Conservation (phyloP, 1,140 invertebrate genomes). For the Amyelois transitella region DNA sequence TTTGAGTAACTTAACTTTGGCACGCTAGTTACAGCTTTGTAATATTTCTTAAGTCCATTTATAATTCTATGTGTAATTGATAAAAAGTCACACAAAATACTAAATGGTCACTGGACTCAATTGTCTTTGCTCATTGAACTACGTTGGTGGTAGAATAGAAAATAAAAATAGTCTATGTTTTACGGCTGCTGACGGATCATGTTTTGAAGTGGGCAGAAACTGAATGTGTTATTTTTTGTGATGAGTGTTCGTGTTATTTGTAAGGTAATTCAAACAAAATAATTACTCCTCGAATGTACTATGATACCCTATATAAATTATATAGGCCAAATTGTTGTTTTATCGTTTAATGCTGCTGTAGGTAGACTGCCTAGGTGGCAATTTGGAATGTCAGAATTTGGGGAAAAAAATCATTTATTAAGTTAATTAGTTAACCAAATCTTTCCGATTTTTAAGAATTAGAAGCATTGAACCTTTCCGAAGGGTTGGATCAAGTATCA, state of each 20-base stretch:
- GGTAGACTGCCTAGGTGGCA: slow-evolving; percentile 59
- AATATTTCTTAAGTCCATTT: too few relatives aligned
- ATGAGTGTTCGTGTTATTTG: slow-evolving; percentile 66
- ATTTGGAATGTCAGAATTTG: slow-evolving; percentile 54
- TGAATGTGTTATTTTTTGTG: slow-evolving; percentile 70
- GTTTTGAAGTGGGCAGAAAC: slow-evolving; percentile 66
- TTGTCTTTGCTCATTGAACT: too few relatives aligned
- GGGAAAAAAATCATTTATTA: slow-evolving; percentile 11
- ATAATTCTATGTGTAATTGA: too few relatives aligned
- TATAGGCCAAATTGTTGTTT: background rate
- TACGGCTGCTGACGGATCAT: slow-evolving; percentile 63
- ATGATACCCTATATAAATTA: background rate
- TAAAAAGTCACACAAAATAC: too few relatives aligned
- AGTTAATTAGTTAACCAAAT: background rate
- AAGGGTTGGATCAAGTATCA: background rate
- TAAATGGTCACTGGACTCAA: too few relatives aligned
- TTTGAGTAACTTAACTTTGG: too few relatives aligned
- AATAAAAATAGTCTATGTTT: slow-evolving; percentile 35
- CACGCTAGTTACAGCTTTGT: too few relatives aligned
- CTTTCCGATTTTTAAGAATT: background rate
- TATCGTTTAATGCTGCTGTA: background rate
- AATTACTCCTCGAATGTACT: slow-evolving; percentile 7
- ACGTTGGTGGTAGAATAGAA: background rate
- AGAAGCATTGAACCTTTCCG: background rate
- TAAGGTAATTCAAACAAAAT: slow-evolving; percentile 55